These are phyloP conservation scores for Branchellion lobata DNA, from an alignment of 2,888 invertebrate species.

Conservation along the genomic window DNA sequence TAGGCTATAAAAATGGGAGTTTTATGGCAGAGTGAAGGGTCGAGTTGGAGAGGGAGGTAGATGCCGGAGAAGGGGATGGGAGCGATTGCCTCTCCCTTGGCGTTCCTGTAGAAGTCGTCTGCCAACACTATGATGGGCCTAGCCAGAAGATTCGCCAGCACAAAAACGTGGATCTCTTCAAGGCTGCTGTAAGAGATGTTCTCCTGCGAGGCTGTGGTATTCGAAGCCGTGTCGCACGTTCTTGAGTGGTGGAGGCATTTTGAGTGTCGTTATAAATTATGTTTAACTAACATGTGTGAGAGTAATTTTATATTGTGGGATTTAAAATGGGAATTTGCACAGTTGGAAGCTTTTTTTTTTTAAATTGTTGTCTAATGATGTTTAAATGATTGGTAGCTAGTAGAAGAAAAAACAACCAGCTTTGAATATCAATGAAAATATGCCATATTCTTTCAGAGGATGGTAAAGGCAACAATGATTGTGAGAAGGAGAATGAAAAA, in stretches of 20 bases:
- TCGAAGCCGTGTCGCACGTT: not conserved
- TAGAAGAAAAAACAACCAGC: no score
- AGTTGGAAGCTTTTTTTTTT: no score
- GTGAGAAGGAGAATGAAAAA: no score
- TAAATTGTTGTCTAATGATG: no score
- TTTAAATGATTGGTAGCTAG: no score
- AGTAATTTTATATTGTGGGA: not conserved
- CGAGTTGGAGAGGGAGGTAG: conserved; percentile 77
- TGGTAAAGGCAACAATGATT: no score
- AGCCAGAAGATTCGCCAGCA: conserved; percentile 77
- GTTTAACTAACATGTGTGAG: not conserved
- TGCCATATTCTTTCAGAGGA: no score
- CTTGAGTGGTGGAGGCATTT: not conserved
- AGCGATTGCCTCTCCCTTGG: conserved; percentile 80
- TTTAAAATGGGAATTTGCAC: no score
- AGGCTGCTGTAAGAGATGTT: conserved; percentile 70
- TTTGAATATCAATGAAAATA: no score
- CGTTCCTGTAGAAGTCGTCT: conserved; percentile 76
- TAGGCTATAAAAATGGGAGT: conserved; percentile 72
- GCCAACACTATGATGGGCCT: conserved; percentile 81
- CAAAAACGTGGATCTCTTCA: conserved; percentile 81
- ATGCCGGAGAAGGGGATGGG: conserved; percentile 82
- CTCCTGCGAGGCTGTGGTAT: conserved; percentile 10
- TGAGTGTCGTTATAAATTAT: not conserved
- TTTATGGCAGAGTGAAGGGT: conserved; percentile 69